phyloP scores from a whole-genome alignment of 2,888 invertebrate species.

The Caenorhabditis doughertyi region DNA sequence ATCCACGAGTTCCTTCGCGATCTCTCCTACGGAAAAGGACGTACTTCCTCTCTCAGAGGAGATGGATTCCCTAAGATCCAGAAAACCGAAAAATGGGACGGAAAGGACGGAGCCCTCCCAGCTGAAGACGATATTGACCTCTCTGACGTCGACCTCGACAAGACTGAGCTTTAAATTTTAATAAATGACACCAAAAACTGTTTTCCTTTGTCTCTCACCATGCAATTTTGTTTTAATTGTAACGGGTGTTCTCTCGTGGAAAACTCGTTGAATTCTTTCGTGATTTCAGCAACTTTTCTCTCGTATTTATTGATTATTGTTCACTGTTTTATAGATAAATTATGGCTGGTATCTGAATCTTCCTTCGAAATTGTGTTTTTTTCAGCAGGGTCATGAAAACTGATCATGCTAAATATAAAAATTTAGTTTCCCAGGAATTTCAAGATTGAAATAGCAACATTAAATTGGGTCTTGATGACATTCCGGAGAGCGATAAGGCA shows the following conservation, averaged over 20 bases:
- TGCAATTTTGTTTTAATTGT: constrained; percentile 58
- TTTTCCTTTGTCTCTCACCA: constrained; percentile 44
- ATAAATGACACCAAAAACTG: constrained; percentile 29
- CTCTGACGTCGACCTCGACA: constrained; percentile 84
- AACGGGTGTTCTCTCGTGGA: constrained; percentile 60
- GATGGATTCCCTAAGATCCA: constrained; percentile 85
- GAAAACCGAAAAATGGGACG: constrained; percentile 84
- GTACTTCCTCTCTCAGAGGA: constrained; percentile 91
- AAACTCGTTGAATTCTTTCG: constrained; percentile 57
- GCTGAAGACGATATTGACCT: constrained; percentile 84
- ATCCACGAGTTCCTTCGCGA: constrained; percentile 97
- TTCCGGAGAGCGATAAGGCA: not conserved
- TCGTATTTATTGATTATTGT: constrained; percentile 29
- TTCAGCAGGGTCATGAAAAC: not conserved
- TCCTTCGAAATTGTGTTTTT: not conserved
- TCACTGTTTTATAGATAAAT: constrained; percentile 36
- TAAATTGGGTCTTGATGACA: not conserved
- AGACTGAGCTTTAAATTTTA: constrained; percentile 77
- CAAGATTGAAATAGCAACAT: too few species aligned
- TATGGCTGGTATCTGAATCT: not conserved
- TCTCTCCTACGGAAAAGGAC: constrained; percentile 93
- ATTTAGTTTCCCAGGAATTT: too few species aligned
- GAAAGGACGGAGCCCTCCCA: constrained; percentile 84
- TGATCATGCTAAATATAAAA: too few species aligned
- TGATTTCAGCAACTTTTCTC: constrained; percentile 31